These are phyloP conservation scores for Dendrocincla fuliginosa DNA, from an alignment of 2,797 vertebrate species.

Conservation along the genomic window DNA sequence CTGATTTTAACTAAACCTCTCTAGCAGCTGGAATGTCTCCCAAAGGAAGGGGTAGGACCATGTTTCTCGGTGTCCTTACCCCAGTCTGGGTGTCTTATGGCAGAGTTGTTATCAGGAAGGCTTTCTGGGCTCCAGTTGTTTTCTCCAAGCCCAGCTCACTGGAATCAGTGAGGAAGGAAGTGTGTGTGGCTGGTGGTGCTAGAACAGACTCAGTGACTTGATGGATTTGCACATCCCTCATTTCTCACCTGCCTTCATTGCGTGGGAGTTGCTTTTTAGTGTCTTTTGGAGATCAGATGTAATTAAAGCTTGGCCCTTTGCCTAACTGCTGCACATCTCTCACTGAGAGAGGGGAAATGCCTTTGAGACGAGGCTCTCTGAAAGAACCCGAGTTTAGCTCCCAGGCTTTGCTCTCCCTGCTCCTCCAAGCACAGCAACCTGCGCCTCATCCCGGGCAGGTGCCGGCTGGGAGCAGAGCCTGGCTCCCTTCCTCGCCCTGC, in stretches of 20 bases:
- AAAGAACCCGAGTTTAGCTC: not conserved
- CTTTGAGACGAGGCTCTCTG: not conserved
- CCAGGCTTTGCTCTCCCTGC: not conserved
- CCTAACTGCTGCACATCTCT: not conserved
- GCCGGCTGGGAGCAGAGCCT: not conserved
- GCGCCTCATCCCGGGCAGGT: not conserved
- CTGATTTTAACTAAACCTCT: not conserved
- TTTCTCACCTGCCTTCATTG: not conserved
- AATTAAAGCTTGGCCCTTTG: slow-evolving; percentile 2
- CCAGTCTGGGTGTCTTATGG: not conserved
- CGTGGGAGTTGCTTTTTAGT: not conserved
- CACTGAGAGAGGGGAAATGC: not conserved
- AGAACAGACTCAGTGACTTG: not conserved
- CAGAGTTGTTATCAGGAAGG: not conserved
- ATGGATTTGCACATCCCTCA: not conserved
- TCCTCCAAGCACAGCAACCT: not conserved
- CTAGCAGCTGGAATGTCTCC: not conserved
- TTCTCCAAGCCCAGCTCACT: not conserved
- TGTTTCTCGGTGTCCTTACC: not conserved
- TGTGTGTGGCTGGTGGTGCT: not conserved
- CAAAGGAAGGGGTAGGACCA: not conserved
- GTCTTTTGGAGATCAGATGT: not conserved
- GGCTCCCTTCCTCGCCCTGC: slow-evolving; percentile 13
- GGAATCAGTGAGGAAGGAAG: not conserved
- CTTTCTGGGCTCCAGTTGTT: not conserved